Evolutionary conservation across 2,888 invertebrate species (phyloP), one percentile per base, ranked within the genome.

Genomic region (Cacoxenus indagator): DNA sequence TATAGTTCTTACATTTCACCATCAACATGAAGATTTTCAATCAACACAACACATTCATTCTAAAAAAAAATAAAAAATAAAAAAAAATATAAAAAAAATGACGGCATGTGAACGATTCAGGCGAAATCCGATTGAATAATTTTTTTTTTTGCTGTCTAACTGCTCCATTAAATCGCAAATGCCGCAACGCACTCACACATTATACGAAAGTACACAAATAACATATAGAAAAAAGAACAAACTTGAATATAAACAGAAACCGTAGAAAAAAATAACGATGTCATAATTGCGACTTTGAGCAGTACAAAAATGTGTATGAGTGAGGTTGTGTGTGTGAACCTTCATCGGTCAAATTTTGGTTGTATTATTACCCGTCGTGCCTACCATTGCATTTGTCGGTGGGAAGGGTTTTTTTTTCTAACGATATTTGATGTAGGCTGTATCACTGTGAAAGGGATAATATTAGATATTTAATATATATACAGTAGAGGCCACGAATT

Each of bases 211-310:
- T 37, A 11, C 37, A 14, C 8, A 37, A 37, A 37, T 37, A 37
- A 37, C 37, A 37, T 37, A 5, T 14, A 4, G 37, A 37, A 37
- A 37, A 37, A 37, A 37, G 1, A 51, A 51, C 4, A 51, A 24
- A 62, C 37, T 14, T 45, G 45, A 45, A 62, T 26, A 62, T 61
- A 62, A 24, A 62, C 61, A 62, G 31, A 57, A 62, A 22, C 22
- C 22, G 17, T 62, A 62, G 45, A 22, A 62, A 45, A 24, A n/a
- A n/a, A n/a, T n/a, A n/a, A 48, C 61, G 61, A 45, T 62, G 61
- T 62, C 61, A 62, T 62, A 62, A 62, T 62, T 62, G 43, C 61
- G 61, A 62, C 61, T 62, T n/a, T 45, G 45, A 29, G 17, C 22
- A 26, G n/a, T 29, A 31, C 37, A 37, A 37, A 11, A 37, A 24